A percentile compares a stretch with the other conserved stretches of the same genome.
Conservation (phyloP, 2,797 vertebrate genomes). For the Crocodylus rhombifer region DNA sequence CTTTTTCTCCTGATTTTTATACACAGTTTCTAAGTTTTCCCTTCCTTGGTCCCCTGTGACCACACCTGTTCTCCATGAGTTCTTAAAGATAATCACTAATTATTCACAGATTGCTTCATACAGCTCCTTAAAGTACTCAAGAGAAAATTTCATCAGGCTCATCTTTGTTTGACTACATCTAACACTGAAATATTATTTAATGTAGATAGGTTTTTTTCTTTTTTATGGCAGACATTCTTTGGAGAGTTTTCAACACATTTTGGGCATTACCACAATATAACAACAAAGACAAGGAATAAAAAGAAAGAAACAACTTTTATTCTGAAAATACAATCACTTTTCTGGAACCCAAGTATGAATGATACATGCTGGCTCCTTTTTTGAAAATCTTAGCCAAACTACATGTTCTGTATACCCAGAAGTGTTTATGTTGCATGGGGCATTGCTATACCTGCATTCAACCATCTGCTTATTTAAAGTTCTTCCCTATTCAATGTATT, state of each 20-base stretch:
- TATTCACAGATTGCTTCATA: slow-evolving; percentile 10
- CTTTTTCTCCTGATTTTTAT: no score
- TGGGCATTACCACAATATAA: no score
- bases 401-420: background rate
- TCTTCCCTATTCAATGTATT: background rate
- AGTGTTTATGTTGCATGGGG: background rate
- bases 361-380: background rate
- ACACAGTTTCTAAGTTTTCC: no score
- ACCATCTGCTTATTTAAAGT: background rate
- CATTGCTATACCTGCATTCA: background rate
- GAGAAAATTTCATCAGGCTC: background rate
- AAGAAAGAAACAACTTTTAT: background rate
- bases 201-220: no score
- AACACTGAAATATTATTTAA: background rate
- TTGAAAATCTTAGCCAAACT: background rate
- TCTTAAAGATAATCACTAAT: background rate
- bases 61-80: no score
- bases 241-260: no score
- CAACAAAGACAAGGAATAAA: no score
- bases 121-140: background rate
- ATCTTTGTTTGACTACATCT: background rate
- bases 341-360: background rate
- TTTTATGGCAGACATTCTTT: no score
- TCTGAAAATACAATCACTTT: background rate
- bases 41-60: no score